Base-by-base conservation (phyloP, 1,140 invertebrate species). In the Zeugodacus cucurbitae region DNA sequence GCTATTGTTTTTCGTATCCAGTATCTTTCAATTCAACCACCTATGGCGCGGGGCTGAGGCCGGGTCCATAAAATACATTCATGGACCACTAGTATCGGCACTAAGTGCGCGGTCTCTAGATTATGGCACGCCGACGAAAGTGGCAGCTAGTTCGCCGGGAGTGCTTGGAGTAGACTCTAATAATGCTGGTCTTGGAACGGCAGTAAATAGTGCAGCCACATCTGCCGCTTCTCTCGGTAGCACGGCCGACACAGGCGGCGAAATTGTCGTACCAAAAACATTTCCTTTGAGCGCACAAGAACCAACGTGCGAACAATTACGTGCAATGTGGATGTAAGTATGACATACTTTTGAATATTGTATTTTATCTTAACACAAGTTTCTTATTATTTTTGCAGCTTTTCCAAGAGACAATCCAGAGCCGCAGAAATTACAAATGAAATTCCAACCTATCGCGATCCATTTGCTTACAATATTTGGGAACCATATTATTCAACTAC, bases 391-490 rank as follows among this genome's bases (percentile, higher is more conserved):
- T 62, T 41, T 62, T 37, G n/a, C 86, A 94, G 94, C 92, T 97
- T 97, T 94, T 98, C 97, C 29, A 97, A 97, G 93, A 94, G 97
- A 87, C 97, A 98, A 94, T 97, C 96, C n/a, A 95, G 97, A 78
- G 96, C 97, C 8, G 96, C 97, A 2, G 97, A 97, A 93, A 96
- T 96, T 59, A 97, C 97, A 89, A 97, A 98, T 93, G 96, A 97
- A 94, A 95, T 97, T 89, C 96, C 96, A 48, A 96, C 96, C 62
- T 97, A 96, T 93, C 95, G 96, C 41, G 97, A 98, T 91, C 96
- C 97, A 1, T 96, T 97, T 91, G 95, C 96, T 67, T 96, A 96
- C 92, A 97, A 97, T 93, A 95, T 97, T 89, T 97, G 97, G 97
- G 95, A 96, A 22, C 95, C 95, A 5, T 96, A 96, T 91, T 95